phyloP scores from a whole-genome alignment of 2,113 vertebrate species.

The Zapornia atra region DNA sequence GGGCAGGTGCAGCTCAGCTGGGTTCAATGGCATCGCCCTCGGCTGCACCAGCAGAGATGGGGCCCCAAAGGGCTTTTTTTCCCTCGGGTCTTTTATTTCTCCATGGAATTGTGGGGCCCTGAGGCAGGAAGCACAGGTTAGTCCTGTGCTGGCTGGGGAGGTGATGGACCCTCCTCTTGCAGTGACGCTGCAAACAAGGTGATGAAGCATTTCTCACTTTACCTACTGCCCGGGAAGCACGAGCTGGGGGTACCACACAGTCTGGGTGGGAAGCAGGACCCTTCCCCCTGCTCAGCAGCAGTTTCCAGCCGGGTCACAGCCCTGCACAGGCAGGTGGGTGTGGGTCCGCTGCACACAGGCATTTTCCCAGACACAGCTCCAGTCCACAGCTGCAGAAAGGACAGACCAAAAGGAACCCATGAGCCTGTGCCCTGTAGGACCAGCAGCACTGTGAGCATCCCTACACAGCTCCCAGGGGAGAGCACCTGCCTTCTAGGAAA shows the following conservation, averaged over 20 bases:
- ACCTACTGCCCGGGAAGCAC: background rate
- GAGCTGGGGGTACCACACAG: fast-evolving
- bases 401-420: background rate
- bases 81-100: background rate
- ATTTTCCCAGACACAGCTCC: background rate
- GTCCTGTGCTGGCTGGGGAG: fast-evolving
- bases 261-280: fast-evolving
- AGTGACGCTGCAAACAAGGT: fast-evolving
- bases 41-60: background rate
- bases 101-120: background rate
- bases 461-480: fast-evolving
- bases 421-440: background rate
- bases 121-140: too few species aligned
- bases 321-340: fast-evolving
- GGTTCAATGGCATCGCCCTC: background rate
- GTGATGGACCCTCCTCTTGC: fast-evolving
- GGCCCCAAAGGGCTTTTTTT: background rate
- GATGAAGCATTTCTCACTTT: background rate
- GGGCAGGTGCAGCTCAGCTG: background rate
- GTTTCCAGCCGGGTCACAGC: background rate
- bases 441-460: background rate
- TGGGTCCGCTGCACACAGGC: fast-evolving
- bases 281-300: background rate
- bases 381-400: background rate
- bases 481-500: background rate